Conservation (phyloP, 2,888 invertebrate species). For the Trisateles emortualis region DNA sequence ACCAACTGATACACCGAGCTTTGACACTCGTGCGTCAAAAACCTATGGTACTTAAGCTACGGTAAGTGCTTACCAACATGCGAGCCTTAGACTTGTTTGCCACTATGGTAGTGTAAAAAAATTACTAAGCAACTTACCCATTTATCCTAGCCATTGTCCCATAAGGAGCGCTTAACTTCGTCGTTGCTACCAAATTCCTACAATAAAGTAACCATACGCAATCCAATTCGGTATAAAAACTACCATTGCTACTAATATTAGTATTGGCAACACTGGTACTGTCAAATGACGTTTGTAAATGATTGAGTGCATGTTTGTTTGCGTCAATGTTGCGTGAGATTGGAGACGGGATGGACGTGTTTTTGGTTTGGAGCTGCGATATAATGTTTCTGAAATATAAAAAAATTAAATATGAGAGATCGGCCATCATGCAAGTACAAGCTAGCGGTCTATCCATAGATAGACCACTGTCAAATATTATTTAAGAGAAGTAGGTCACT, state of each 20-base stretch:
- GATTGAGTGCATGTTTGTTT: constrained; percentile 73
- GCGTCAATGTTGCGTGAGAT: constrained; percentile 72
- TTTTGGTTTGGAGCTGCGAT: constrained; percentile 69
- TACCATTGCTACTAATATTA: constrained; percentile 29
- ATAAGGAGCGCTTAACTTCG: constrained; percentile 82
- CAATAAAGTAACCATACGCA: constrained; percentile 88
- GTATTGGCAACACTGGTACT: constrained; percentile 54
- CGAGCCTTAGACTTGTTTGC: too few relatives aligned
- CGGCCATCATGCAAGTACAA: too few relatives aligned
- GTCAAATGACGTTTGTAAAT: constrained; percentile 67
- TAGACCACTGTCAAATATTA: too few relatives aligned
- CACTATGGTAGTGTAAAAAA: too few relatives aligned
- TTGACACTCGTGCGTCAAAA: too few relatives aligned
- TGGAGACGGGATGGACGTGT: constrained; percentile 54
- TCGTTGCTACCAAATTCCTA: constrained; percentile 83
- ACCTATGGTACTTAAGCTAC: too few relatives aligned
- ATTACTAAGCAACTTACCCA: constrained; percentile 74
- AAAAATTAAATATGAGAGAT: neutral
- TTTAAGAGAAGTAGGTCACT: too few relatives aligned
- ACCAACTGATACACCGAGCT: too few relatives aligned
- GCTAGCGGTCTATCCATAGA: too few relatives aligned
- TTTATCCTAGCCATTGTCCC: constrained; percentile 88
- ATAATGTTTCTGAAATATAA: constrained; percentile 65
- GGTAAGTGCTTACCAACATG: too few relatives aligned
- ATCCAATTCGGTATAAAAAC: constrained; percentile 78